phyloP scores from a whole-genome alignment of 2,888 invertebrate species.

The Drosophila anomelani region DNA sequence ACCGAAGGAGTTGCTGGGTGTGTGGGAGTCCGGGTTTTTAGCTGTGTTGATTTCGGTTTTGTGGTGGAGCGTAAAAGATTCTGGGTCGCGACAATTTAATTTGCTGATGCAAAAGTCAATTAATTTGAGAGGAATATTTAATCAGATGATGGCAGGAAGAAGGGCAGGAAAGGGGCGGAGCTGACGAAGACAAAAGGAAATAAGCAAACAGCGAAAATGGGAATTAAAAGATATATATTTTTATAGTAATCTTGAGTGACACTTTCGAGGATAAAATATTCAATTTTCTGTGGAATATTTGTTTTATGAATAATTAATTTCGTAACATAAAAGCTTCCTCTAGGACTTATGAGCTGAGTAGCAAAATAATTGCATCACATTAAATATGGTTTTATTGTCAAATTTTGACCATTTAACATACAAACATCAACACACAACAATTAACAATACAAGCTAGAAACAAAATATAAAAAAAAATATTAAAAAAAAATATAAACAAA shows the following conservation, averaged over 20 bases:
- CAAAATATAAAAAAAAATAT: neutral
- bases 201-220: neutral
- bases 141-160: slow-evolving; percentile 21
- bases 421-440: neutral
- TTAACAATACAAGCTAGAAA: too few relatives aligned
- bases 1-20: slow-evolving; percentile 2
- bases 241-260: neutral
- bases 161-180: neutral
- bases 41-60: slow-evolving; percentile 30
- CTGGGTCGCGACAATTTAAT: slow-evolving; percentile 42
- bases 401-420: too few relatives aligned
- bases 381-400: slow-evolving; percentile 4
- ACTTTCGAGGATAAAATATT: slow-evolving; percentile 5
- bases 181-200: slow-evolving; percentile 9
- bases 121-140: slow-evolving; percentile 40
- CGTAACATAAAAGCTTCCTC: neutral
- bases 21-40: neutral
- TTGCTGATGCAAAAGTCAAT: slow-evolving; percentile 45
- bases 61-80: slow-evolving; percentile 35
- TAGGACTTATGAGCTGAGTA: neutral
- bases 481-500: neutral
- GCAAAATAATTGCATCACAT: neutral
- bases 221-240: slow-evolving; percentile 7
- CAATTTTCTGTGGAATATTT: neutral
- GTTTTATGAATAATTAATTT: neutral